Evolutionary conservation across 1,140 invertebrate species (phyloP).

Genomic region (Solenopsis invicta): DNA sequence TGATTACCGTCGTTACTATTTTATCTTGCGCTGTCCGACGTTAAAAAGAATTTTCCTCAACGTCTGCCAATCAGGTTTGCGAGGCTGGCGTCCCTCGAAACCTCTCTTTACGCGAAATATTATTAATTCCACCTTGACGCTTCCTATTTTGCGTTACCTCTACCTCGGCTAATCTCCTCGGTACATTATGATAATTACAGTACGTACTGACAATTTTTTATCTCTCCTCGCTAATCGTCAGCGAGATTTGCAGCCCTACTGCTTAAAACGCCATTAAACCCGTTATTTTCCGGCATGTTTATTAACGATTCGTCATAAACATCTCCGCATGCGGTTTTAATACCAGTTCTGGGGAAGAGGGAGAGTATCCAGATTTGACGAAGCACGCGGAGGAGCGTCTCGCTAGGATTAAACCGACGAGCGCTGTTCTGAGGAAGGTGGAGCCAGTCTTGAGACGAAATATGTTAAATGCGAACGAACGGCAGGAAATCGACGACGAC

Average conservation of each 20-base stretch:
- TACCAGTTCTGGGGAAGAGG: constrained; percentile 90
- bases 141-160: constrained; percentile 33
- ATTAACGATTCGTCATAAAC: constrained; percentile 63
- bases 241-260: constrained; percentile 11
- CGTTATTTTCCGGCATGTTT: constrained; percentile 56
- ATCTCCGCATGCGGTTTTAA: constrained; percentile 24
- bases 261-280: constrained; percentile 53
- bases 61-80: background rate
- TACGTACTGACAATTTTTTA: constrained; percentile 1
- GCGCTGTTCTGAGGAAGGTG: constrained; percentile 86
- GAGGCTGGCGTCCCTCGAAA: background rate
- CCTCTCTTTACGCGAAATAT: background rate
- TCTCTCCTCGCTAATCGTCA: background rate
- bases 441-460: constrained; percentile 85
- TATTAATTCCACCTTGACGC: constrained; percentile 20
- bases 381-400: constrained; percentile 88
- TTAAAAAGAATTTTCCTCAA: background rate
- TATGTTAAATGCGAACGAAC: constrained; percentile 82
- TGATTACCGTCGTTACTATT: constrained; percentile 8
- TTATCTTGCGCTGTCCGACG: background rate
- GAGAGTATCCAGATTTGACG: constrained; percentile 89
- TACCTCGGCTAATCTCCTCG: background rate
- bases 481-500: constrained; percentile 84
- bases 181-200: constrained; percentile 44
- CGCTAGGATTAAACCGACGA: constrained; percentile 86